Evolutionary conservation across 2,113 vertebrate species (phyloP).

Genomic region (Bucco capensis): DNA sequence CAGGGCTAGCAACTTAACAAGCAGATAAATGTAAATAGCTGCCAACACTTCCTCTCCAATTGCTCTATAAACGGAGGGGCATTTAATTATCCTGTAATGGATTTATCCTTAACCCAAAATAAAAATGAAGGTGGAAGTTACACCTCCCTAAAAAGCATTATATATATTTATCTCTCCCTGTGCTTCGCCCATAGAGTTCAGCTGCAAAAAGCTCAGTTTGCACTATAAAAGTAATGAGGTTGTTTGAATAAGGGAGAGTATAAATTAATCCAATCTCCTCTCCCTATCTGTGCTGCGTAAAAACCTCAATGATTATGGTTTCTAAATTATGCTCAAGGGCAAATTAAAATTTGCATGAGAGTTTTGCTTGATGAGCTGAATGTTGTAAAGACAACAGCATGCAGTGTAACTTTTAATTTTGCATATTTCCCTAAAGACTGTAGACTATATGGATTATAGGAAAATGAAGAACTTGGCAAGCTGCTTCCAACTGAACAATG

Average conservation of each 20-base stretch:
- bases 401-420: slow-evolving; percentile 90
- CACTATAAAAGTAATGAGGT: slow-evolving; percentile 97
- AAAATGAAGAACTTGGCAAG: slow-evolving; percentile 87
- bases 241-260: slow-evolving; percentile 94
- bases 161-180: slow-evolving; percentile 67
- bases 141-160: slow-evolving; percentile 58
- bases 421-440: slow-evolving; percentile 85
- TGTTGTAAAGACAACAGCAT: slow-evolving; percentile 87
- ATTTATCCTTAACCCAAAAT: slow-evolving; percentile 64
- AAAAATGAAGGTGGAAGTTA: slow-evolving; percentile 58
- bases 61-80: slow-evolving; percentile 45
- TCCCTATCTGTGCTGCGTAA: slow-evolving; percentile 87
- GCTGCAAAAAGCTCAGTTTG: slow-evolving; percentile 85
- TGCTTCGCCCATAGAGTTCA: slow-evolving; percentile 85
- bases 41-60: slow-evolving; percentile 43
- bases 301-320: slow-evolving; percentile 99
- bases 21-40: slow-evolving; percentile 68
- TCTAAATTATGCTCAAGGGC: slow-evolving; percentile 99
- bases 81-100: slow-evolving; percentile 66
- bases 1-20: slow-evolving; percentile 42
- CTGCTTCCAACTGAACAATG: slow-evolving; percentile 83
- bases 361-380: slow-evolving; percentile 88
- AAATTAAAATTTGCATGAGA: slow-evolving; percentile 99
- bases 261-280: slow-evolving; percentile 95
- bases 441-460: slow-evolving; percentile 85